Percentiles rank a stretch among this genome's conserved stretches.
These are phyloP conservation scores for Plectus sambesii DNA, from an alignment of 1,140 invertebrate genomes.

Conservation along the genomic window DNA sequence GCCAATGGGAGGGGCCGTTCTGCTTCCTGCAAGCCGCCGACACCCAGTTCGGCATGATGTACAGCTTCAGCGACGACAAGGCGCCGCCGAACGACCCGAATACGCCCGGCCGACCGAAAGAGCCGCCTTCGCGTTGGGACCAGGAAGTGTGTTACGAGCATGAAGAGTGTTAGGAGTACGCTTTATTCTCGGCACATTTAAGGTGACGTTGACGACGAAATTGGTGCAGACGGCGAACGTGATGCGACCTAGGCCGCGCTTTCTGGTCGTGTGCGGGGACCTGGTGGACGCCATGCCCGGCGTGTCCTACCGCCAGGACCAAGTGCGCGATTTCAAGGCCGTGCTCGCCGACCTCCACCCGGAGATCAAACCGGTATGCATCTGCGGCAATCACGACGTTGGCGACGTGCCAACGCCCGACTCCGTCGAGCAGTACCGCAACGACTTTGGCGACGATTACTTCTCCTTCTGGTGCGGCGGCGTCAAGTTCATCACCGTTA, in stretches of 20 bases:
- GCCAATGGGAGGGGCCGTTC: neutral
- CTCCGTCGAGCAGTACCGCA: conserved; percentile 46
- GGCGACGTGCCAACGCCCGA: conserved; percentile 50
- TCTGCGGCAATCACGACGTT: conserved; percentile 56
- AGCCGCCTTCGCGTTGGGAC: too few relatives aligned
- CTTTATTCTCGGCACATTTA: too few relatives aligned
- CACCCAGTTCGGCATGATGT: conserved; percentile 4
- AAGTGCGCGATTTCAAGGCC: conserved; percentile 17
- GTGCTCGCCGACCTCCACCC: neutral
- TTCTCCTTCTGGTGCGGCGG: conserved; percentile 53
- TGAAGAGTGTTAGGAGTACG: too few relatives aligned
- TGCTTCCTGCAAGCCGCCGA: conserved; percentile 1
- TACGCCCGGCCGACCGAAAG: too few relatives aligned
- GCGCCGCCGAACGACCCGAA: neutral
- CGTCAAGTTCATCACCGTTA: conserved; percentile 53
- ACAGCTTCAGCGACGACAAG: neutral
- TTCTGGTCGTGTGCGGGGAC: conserved; percentile 55
- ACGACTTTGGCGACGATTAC: conserved; percentile 53
- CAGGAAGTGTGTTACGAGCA: too few relatives aligned
- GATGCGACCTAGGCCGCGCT: conserved; percentile 51
- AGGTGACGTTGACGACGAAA: neutral
- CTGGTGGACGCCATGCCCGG: conserved; percentile 52
- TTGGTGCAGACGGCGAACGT: conserved; percentile 44
- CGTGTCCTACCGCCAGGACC: conserved; percentile 12
- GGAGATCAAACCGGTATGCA: conserved; percentile 47